Percentiles rank a stretch among this genome's conserved stretches.
These are phyloP conservation scores for Triops longicaudatus DNA, from an alignment of 1,140 invertebrate species.

Conservation along the genomic window DNA sequence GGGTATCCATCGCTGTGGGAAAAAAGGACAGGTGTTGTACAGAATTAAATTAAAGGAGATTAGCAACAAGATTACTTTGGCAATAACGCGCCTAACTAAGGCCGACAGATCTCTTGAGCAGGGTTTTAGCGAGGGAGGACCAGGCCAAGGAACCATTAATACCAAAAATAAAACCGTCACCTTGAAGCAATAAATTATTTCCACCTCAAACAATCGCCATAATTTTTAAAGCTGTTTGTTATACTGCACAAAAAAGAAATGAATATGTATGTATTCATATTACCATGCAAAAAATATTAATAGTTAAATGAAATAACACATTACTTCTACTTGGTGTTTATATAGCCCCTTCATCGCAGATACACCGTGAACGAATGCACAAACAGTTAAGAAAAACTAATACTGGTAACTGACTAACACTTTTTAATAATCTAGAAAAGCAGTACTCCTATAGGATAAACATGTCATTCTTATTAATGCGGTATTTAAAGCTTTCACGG, in stretches of 20 bases:
- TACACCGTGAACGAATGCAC: no score
- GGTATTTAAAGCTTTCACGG: no score
- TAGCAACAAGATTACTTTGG: neutral
- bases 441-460: no score
- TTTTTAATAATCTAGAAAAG: no score
- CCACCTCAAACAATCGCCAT: neutral
- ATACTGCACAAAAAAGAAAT: neutral
- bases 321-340: neutral
- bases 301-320: neutral
- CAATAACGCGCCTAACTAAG: neutral
- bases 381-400: no score
- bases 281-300: neutral
- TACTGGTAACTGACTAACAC: no score
- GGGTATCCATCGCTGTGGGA: slow-evolving; percentile 69
- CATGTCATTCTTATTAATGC: no score
- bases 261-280: neutral
- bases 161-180: neutral
- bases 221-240: neutral
- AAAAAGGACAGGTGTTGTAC: slow-evolving; percentile 20
- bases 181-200: neutral
- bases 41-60: neutral
- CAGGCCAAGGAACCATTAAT: neutral
- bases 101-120: slow-evolving; percentile 1
- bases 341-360: neutral
- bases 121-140: neutral